Conservation (phyloP, 23 tunicate genomes). For the Halocynthia aurantium region DNA sequence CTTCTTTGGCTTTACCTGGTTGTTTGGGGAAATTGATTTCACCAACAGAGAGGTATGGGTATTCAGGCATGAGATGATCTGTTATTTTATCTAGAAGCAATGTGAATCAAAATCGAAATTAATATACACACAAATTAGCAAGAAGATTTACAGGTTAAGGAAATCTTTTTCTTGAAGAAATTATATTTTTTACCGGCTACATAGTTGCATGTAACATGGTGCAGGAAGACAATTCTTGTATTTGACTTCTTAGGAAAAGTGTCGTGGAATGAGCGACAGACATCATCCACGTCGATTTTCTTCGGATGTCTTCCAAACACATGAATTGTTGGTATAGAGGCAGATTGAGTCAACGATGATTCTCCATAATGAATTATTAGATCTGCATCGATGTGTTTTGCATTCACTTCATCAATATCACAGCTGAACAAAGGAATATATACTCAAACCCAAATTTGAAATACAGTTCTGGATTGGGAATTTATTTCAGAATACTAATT, state of each 20-base stretch:
- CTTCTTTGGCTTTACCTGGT: constrained; percentile 10
- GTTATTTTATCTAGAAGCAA: background rate
- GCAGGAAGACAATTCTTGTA: constrained; percentile 33
- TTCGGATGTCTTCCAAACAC: constrained; percentile 53
- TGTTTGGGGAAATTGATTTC: constrained; percentile 16
- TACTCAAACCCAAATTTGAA: background rate
- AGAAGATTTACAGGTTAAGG: too few species aligned
- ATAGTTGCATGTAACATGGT: constrained; percentile 14
- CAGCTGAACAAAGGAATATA: constrained; percentile 37
- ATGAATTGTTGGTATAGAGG: constrained; percentile 43
- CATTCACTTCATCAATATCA: constrained; percentile 93
- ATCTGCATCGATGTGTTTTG: constrained; percentile 68
- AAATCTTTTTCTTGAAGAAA: too few species aligned
- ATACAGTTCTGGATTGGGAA: too few species aligned
- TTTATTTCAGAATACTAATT: too few species aligned
- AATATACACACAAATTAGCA: too few species aligned
- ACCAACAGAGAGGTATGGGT: constrained; percentile 41
- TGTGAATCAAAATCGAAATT: background rate
- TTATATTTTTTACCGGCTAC: background rate
- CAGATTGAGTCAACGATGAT: constrained; percentile 46
- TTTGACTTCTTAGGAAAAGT: constrained; percentile 21
- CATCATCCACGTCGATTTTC: constrained; percentile 9
- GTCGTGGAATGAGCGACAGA: constrained; percentile 8
- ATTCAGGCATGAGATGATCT: constrained; percentile 5
- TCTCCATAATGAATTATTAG: constrained; percentile 89